phyloP scores from a whole-genome alignment of 2,888 invertebrate species.

The Eupithecia centaureata region DNA sequence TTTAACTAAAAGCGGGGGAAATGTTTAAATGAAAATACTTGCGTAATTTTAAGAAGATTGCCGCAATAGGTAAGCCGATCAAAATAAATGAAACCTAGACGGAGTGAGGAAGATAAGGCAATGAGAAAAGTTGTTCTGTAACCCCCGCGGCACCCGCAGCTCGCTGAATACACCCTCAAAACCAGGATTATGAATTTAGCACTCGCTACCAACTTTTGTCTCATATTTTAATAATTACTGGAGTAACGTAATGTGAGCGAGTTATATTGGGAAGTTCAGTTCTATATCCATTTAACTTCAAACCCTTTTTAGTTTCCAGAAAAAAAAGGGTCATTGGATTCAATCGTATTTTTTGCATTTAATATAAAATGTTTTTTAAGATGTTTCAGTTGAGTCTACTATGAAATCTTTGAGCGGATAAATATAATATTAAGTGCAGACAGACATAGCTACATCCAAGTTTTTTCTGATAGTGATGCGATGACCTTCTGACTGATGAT shows the following conservation, averaged over 20 bases:
- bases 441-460: background rate
- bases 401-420: background rate
- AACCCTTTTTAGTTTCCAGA: too few relatives aligned
- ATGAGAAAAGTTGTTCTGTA: conserved; percentile 31
- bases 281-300: too few relatives aligned
- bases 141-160: background rate
- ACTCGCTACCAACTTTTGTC: conserved; percentile 4
- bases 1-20: background rate
- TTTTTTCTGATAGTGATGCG: background rate
- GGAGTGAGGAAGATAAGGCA: conserved; percentile 33
- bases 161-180: background rate
- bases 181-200: background rate
- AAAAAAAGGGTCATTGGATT: too few relatives aligned
- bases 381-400: background rate
- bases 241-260: background rate
- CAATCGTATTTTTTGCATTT: background rate
- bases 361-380: background rate
- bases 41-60: conserved; percentile 18
- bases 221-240: conserved; percentile 5
- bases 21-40: background rate
- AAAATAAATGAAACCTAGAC: conserved; percentile 28
- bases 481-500: background rate
- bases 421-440: background rate
- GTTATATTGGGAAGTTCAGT: background rate
- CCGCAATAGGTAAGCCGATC: conserved; percentile 31